Conservation (phyloP, 2,888 invertebrate genomes). For the Nephrotoma guestfalica region DNA sequence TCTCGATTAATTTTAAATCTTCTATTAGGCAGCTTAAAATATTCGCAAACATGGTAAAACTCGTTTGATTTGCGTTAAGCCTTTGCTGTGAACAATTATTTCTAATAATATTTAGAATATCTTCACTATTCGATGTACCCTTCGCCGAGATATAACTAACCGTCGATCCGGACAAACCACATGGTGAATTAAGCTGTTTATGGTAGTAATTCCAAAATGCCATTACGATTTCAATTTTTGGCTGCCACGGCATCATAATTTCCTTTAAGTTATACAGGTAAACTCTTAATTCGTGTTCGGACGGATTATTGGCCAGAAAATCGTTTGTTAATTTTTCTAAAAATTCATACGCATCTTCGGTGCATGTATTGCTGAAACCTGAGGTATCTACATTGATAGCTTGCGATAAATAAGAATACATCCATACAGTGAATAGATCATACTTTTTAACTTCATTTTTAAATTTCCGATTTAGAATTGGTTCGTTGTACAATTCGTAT, state of each 20-base stretch:
- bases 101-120: not conserved
- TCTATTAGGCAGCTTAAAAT: constrained; percentile 31
- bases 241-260: constrained; percentile 30
- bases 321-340: constrained; percentile 34
- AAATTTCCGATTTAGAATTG: not conserved
- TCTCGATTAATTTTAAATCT: constrained; percentile 13
- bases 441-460: constrained; percentile 14
- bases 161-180: constrained; percentile 34
- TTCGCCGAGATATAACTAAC: not conserved
- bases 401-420: constrained; percentile 25
- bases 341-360: constrained; percentile 27
- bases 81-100: constrained; percentile 6
- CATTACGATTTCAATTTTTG: constrained; percentile 35
- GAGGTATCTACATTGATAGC: constrained; percentile 12
- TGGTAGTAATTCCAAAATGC: constrained; percentile 44
- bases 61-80: constrained; percentile 29
- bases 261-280: constrained; percentile 32
- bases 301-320: constrained; percentile 31
- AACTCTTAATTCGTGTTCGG: constrained; percentile 34
- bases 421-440: constrained; percentile 20
- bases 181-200: constrained; percentile 38
- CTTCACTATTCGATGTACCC: not conserved
- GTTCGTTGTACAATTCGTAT: not conserved
- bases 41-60: constrained; percentile 35
- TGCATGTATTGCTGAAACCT: constrained; percentile 3